Evolutionary conservation across 2,797 vertebrate genomes (phyloP), one percentile per base, ranked within the genome.

Genomic region (Argya squamiceps): DNA sequence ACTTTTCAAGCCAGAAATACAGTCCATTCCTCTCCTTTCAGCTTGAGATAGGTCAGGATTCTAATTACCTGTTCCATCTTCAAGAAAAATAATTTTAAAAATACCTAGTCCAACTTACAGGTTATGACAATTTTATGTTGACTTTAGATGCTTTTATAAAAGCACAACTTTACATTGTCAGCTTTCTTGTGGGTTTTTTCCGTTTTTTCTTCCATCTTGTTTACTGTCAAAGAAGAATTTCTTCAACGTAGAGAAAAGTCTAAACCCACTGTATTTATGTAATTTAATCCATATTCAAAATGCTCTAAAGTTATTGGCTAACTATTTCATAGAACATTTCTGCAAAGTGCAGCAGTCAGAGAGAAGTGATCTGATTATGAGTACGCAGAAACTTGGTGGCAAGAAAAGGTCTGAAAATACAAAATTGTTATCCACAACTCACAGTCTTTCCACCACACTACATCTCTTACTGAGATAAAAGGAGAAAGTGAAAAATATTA

Each of bases 371-470:
- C 20, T 56, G 13, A 15, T 49, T 23, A 16, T 29, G 36, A 15
- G 29, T 71, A 8, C 0, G 1, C 20, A 76, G 49, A 71, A 84
- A 46, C 2, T 44, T 36, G 10, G 12, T 22, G 23, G 23, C n/a
- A 76, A 86, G 52, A 8, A 39, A 71, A 62, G 16, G 7, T 6
- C 22, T 75, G 20, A 60, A 84, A 73, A 75, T n/a, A 30, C 11
- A 43, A 11, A 8, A 36, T 8, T 62, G 5, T 29, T 12, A 53
- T n/a, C 62, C 34, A 46, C 7, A 62, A 15, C 18, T 60, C 39
- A 8, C 14, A 11, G 5, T 30, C 12, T 36, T 70, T 55, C 5
- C 11, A 53, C 2, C 6, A 43, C 18, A 17, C 2, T 16, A 0
- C 26, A 20, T 52, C 26, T 56, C n/a, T 73, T 43, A 52, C 5